Base-by-base conservation (phyloP, 2,888 invertebrate genomes). In the Horisme vitalbata region DNA sequence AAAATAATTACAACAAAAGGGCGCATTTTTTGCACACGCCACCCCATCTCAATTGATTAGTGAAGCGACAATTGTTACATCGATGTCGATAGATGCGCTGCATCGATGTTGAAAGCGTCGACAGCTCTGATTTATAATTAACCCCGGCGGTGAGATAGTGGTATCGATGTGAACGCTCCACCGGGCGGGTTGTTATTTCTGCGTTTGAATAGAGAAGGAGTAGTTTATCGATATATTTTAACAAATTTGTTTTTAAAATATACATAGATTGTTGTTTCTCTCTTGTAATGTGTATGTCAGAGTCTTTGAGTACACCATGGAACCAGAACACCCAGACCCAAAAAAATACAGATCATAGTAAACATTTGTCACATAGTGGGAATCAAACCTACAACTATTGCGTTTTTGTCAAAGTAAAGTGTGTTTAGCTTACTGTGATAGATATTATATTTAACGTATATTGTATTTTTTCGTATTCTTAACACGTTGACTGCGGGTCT, bases 61-160 rank as follows among this genome's bases (percentile, higher is more conserved):
- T 49, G 49, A 49, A n/a, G 44, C 14, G 23, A 15, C 15, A 20
- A 14, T 41, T 24, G 31, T 20, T 43, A 12, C 28, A 38, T 48
- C 44, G 45, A 43, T 28, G 31, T 44, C 45, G 43, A 44, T 41
- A 9, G 26, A 26, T 12, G 26, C 23, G 35, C 41, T 41, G 14
- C 33, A 41, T 38, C 31, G 38, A 46, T 35, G 47, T 39, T 52
- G 56, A 50, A 44, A 48, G 18, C 31, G 44, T 41, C 28, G 55
- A 57, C 56, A 54, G 52, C 43, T 41, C 36, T 51, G 50, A 55
- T 67, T 61, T 65, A 61, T 67, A 59, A 67, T 65, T 65, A 65
- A 53, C 51, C 54, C 34, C 39, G 24, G 44, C 45, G 47, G 45
- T 47, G 55, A 46, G 46, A 37, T 45, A 34, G 36, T 51, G 50